Conservation (phyloP, 2,888 invertebrate species). For the Podotricha telesiphe region DNA sequence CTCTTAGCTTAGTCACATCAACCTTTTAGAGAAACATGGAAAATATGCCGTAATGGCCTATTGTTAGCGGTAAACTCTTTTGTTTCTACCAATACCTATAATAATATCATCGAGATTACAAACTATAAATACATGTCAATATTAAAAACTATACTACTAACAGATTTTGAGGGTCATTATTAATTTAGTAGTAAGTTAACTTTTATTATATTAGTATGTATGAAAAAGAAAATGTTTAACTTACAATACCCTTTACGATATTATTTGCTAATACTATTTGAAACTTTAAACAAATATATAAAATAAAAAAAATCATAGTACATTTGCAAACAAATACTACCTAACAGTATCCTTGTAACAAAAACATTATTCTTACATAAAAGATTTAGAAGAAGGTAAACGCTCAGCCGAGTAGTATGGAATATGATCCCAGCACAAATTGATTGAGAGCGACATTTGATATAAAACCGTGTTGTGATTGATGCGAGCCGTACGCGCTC, state of each 20-base stretch:
- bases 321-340: constrained; percentile 29
- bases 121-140: background rate
- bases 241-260: too few species aligned
- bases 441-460: constrained; percentile 84
- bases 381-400: constrained; percentile 55
- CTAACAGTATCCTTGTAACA: constrained; percentile 25
- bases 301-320: constrained; percentile 17
- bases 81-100: constrained; percentile 27
- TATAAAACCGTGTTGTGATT: constrained; percentile 84
- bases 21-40: constrained; percentile 35
- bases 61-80: constrained; percentile 33
- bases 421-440: constrained; percentile 80
- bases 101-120: constrained; percentile 25
- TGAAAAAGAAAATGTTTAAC: too few species aligned
- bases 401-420: constrained; percentile 59
- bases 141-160: too few species aligned
- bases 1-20: constrained; percentile 36
- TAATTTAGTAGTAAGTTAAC: too few species aligned
- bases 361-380: constrained; percentile 39
- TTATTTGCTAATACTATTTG: too few species aligned
- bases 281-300: background rate
- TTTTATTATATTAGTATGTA: too few species aligned
- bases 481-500: constrained; percentile 75
- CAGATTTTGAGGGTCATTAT: too few species aligned
- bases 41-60: constrained; percentile 37